Percentiles rank a stretch among this genome's conserved stretches.
phyloP scores from a whole-genome alignment of 2,888 invertebrate species.

The Oligia latruncula region DNA sequence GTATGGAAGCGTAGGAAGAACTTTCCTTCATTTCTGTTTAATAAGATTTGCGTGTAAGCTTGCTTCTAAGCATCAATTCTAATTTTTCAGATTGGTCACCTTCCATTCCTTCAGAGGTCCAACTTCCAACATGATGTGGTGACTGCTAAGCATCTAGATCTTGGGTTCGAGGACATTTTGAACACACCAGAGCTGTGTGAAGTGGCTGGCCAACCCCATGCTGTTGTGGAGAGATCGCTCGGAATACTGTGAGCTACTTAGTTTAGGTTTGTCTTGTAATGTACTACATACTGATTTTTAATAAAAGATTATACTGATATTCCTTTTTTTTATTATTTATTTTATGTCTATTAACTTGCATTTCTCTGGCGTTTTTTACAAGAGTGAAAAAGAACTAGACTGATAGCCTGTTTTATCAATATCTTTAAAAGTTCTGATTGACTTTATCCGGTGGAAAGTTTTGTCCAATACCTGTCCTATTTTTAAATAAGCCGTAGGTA shows the following conservation, averaged over 20 bases:
- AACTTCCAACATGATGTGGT: constrained; percentile 93
- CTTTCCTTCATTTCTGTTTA: not conserved
- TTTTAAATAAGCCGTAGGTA: not conserved
- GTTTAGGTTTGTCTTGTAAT: constrained; percentile 61
- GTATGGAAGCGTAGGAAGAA: not conserved
- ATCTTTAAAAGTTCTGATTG: not conserved
- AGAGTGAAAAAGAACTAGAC: not conserved
- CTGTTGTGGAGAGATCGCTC: constrained; percentile 93
- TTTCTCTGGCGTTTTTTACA: not conserved
- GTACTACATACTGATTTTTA: constrained; percentile 48
- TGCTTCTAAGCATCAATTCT: not conserved
- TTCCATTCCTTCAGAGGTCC: constrained; percentile 93
- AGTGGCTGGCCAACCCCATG: constrained; percentile 95
- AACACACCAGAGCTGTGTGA: constrained; percentile 93
- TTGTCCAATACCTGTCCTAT: no score
- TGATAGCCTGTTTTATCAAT: not conserved
- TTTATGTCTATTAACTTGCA: not conserved
- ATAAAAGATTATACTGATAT: constrained; percentile 41
- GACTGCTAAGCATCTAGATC: constrained; percentile 93
- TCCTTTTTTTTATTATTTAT: not conserved
- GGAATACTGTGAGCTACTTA: constrained; percentile 88
- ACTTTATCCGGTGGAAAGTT: not conserved
- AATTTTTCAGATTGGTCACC: constrained; percentile 85
- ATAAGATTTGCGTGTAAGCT: not conserved
- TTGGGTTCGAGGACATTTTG: constrained; percentile 94